Percentiles rank a stretch among this genome's conserved stretches.
phyloP scores from a whole-genome alignment of 2,113 vertebrate species.

The Ibidorhyncha struthersii region DNA sequence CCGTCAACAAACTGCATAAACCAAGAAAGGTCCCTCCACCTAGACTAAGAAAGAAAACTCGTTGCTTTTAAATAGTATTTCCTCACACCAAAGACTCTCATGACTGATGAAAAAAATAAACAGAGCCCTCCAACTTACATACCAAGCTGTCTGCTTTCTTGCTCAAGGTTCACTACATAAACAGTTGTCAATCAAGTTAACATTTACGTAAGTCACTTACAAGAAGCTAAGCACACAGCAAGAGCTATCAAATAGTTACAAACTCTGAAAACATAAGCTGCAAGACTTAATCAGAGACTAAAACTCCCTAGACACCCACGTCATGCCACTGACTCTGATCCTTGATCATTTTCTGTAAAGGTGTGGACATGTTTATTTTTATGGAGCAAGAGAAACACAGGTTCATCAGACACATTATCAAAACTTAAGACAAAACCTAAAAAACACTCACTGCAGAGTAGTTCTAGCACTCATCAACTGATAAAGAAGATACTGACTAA shows the following conservation, averaged over 20 bases:
- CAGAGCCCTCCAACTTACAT: not conserved
- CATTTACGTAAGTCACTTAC: not conserved
- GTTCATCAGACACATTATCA: not conserved
- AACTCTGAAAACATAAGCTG: not conserved
- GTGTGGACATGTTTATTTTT: not conserved
- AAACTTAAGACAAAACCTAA: not conserved
- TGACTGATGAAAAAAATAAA: not conserved
- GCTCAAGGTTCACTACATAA: not conserved
- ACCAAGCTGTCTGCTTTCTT: not conserved
- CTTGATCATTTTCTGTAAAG: not conserved
- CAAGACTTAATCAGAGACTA: not conserved
- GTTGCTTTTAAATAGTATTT: not conserved
- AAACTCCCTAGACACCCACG: not conserved
- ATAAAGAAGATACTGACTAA: not conserved
- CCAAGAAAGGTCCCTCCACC: slow-evolving; percentile 85
- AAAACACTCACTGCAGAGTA: not conserved
- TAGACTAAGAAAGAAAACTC: slow-evolving; percentile 71
- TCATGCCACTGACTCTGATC: not conserved
- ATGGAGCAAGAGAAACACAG: not conserved
- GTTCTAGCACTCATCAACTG: not conserved
- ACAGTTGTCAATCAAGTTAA: not conserved
- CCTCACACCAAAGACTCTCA: not conserved
- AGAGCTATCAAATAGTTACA: not conserved
- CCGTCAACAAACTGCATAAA: slow-evolving; percentile 82
- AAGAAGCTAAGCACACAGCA: not conserved